Evolutionary conservation across 2,113 vertebrate genomes (phyloP).

Genomic region (Cnemophilus loriae): DNA sequence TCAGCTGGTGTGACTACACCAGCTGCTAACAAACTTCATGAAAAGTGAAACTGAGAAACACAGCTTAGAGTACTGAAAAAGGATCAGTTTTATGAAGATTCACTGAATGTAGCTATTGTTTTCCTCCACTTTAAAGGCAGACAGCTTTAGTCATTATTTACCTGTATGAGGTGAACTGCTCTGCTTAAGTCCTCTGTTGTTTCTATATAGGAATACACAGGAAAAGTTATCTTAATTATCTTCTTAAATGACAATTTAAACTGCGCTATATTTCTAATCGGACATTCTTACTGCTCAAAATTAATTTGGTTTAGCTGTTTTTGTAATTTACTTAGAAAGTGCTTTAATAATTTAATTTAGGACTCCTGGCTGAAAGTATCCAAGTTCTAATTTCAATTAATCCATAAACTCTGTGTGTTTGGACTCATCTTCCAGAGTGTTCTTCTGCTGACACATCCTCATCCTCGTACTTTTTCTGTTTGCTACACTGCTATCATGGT

Average conservation of each 20-base stretch:
- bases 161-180: not conserved
- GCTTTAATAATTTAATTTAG: not conserved
- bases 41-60: not conserved
- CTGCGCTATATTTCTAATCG: not conserved
- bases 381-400: not conserved
- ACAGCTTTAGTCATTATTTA: not conserved
- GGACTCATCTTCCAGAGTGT: not conserved
- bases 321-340: not conserved
- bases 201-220: not conserved
- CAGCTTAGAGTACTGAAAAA: not conserved
- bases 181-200: not conserved
- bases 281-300: not conserved
- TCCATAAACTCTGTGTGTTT: not conserved
- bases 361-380: not conserved
- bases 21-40: not conserved
- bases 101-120: not conserved
- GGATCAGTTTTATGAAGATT: not conserved
- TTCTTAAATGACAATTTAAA: not conserved
- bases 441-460: not conserved
- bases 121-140: not conserved
- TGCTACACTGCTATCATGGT: not conserved
- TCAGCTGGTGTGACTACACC: not conserved
- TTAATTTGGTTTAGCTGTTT: not conserved
- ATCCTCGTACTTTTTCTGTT: not conserved
- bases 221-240: not conserved